Conservation (phyloP, 2,888 invertebrate genomes). For the Drosophila koepferae region DNA sequence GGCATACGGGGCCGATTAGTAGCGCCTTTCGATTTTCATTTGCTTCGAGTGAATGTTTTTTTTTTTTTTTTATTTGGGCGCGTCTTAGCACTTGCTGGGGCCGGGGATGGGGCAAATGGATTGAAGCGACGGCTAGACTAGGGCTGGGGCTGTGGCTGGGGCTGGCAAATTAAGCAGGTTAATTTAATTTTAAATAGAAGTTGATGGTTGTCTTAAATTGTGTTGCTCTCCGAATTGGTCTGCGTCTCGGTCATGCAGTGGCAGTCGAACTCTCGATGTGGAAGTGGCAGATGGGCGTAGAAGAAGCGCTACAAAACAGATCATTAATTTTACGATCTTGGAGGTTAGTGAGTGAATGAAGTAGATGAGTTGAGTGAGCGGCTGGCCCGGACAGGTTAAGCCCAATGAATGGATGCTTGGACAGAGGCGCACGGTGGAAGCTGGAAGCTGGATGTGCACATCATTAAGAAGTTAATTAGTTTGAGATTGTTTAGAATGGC, state of each 20-base stretch:
- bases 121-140: not conserved
- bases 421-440: slow-evolving; percentile 2
- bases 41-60: slow-evolving; percentile 64
- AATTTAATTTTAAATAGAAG: slow-evolving; percentile 80
- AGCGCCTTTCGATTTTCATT: slow-evolving; percentile 77
- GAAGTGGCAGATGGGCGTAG: slow-evolving; percentile 49
- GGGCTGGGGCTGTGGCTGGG: slow-evolving; percentile 2
- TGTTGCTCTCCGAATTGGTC: slow-evolving; percentile 18
- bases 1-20: slow-evolving; percentile 75
- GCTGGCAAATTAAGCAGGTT: slow-evolving; percentile 75
- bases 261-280: slow-evolving; percentile 13
- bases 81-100: slow-evolving; percentile 39
- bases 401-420: slow-evolving; percentile 18
- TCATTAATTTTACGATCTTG: slow-evolving; percentile 75
- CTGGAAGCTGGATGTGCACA: slow-evolving; percentile 46
- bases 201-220: slow-evolving; percentile 64
- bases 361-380: slow-evolving; percentile 28
- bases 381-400: slow-evolving; percentile 53
- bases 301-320: slow-evolving; percentile 65
- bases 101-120: slow-evolving; percentile 11
- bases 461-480: slow-evolving; percentile 62
- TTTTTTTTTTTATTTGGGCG: slow-evolving; percentile 47
- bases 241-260: slow-evolving; percentile 39
- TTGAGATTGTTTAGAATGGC: slow-evolving; percentile 48
- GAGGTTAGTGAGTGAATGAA: slow-evolving; percentile 72